A percentile compares a stretch with the other conserved stretches of the same genome.
Evolutionary conservation across 2,888 invertebrate species (phyloP).

Genomic region (Drosophila trichaetosa): DNA sequence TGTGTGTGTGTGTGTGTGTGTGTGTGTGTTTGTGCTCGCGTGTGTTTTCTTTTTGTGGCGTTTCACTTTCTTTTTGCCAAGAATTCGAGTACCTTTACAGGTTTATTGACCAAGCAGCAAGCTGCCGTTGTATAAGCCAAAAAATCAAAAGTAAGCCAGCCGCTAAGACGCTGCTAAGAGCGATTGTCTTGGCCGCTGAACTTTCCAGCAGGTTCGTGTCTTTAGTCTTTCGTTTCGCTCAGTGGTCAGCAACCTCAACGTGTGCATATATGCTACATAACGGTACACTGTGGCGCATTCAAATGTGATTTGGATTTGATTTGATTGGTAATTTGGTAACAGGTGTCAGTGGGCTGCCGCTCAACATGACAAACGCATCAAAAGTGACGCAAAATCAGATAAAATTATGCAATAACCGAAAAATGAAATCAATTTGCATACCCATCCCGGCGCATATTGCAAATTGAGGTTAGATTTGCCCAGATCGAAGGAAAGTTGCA

Average conservation of each 20-base stretch:
- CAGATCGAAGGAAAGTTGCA: slow-evolving; percentile 41
- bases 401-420: slow-evolving; percentile 56
- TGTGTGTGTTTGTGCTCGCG: slow-evolving; percentile 23
- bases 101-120: slow-evolving; percentile 66
- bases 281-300: slow-evolving; percentile 58
- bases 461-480: slow-evolving; percentile 10
- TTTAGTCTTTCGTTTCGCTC: slow-evolving; percentile 70
- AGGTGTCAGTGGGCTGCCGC: slow-evolving; percentile 34
- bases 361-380: slow-evolving; percentile 38
- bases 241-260: slow-evolving; percentile 57
- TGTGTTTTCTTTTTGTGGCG: slow-evolving; percentile 23
- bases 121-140: slow-evolving; percentile 10
- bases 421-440: slow-evolving; percentile 25
- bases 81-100: slow-evolving; percentile 59
- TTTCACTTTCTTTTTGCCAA: slow-evolving; percentile 78
- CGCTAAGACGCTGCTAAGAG: slow-evolving; percentile 12
- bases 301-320: slow-evolving; percentile 39
- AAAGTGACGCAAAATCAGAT: slow-evolving; percentile 50
- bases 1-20: neutral
- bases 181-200: slow-evolving; percentile 34
- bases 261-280: slow-evolving; percentile 20
- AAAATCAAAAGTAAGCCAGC: slow-evolving; percentile 33
- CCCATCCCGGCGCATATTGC: neutral
- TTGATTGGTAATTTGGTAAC: slow-evolving; percentile 62
- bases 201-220: slow-evolving; percentile 69